Percentiles rank a stretch among this genome's conserved stretches.
phyloP scores from a whole-genome alignment of 1,140 invertebrate species.

The Lasaia peninsularis region DNA sequence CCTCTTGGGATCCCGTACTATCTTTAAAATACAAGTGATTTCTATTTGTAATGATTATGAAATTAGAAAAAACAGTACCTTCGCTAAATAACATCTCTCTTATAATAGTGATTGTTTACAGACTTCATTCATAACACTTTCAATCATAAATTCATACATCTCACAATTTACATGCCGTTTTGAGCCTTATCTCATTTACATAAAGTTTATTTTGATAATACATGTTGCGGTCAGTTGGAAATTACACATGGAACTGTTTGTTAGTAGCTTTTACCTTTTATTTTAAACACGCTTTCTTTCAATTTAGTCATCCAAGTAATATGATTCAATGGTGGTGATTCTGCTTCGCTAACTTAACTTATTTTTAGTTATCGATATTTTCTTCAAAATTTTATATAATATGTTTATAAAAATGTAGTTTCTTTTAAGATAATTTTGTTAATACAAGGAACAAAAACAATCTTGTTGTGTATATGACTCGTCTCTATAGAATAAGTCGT shows the following conservation, averaged over 20 bases:
- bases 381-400: too few species aligned
- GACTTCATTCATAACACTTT: constrained; percentile 1
- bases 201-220: neutral
- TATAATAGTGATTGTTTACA: neutral
- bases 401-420: too few species aligned
- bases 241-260: constrained; percentile 14
- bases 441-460: too few species aligned
- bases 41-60: too few species aligned
- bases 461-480: too few species aligned
- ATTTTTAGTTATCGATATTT: too few species aligned
- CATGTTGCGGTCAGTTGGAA: neutral
- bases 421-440: too few species aligned
- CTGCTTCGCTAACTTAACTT: too few species aligned
- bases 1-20: too few species aligned
- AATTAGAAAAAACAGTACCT: too few species aligned
- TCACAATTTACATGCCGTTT: neutral
- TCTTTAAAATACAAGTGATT: too few species aligned
- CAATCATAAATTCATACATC: neutral
- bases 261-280: constrained; percentile 20
- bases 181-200: neutral
- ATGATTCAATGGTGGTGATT: neutral
- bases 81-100: neutral
- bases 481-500: too few species aligned
- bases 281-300: constrained; percentile 20
- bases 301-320: constrained; percentile 8